A percentile compares a stretch with the other conserved stretches of the same genome.
Evolutionary conservation across 2,113 vertebrate genomes (phyloP).

Genomic region (Eublepharis macularius): DNA sequence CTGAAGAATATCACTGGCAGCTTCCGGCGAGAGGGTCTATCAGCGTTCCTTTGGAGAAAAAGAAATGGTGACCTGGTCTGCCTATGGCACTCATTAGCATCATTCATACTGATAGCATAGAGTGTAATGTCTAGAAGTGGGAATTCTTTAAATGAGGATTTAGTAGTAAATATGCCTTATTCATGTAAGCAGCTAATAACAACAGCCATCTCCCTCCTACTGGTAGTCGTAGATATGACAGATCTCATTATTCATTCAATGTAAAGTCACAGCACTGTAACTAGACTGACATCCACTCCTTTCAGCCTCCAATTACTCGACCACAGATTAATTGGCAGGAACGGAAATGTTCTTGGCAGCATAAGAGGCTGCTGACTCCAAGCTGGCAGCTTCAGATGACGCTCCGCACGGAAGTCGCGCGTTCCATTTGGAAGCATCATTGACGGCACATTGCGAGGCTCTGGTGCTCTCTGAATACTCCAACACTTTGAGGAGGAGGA

Average conservation of each 20-base stretch:
- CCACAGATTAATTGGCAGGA: background rate
- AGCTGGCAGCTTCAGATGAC: background rate
- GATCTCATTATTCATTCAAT: conserved; percentile 11
- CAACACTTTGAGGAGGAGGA: conserved; percentile 7
- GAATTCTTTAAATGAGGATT: background rate
- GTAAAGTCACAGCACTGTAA: background rate
- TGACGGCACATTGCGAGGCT: background rate
- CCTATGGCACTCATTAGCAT: background rate
- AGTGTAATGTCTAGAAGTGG: background rate
- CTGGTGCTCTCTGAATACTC: background rate
- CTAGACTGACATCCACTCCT: conserved; percentile 11
- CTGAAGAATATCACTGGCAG: background rate
- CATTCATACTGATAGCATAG: background rate
- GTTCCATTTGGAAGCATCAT: background rate
- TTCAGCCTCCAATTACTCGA: conserved; percentile 8
- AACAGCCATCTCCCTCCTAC: background rate
- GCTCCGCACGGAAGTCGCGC: background rate
- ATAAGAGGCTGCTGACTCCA: background rate
- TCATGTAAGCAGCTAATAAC: background rate
- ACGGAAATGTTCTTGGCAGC: background rate
- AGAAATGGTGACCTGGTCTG: background rate
- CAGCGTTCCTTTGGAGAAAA: background rate
- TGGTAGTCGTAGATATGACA: conserved; percentile 16
- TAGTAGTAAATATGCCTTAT: background rate
- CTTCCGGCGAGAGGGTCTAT: background rate